phyloP scores from a whole-genome alignment of 2,888 invertebrate genomes.

The Clitarchus hookeri region DNA sequence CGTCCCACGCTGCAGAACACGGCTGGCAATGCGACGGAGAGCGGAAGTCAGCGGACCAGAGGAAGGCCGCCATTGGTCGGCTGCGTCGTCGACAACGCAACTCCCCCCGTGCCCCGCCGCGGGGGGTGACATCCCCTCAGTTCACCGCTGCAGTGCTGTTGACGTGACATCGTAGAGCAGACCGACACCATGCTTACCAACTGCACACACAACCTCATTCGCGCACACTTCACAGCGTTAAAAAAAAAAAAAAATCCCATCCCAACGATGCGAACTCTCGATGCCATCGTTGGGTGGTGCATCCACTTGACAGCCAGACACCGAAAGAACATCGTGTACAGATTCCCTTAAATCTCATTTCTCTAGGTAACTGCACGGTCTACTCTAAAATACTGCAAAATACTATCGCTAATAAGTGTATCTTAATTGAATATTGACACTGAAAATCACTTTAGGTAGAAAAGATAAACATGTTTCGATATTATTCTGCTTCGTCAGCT shows the following conservation, averaged over 20 bases:
- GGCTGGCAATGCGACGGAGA: neutral
- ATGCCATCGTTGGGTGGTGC: conserved; percentile 18
- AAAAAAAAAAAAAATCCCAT: neutral
- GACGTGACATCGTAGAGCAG: neutral
- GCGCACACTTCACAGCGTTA: neutral
- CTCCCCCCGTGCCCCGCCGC: neutral
- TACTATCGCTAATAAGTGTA: conserved; percentile 27
- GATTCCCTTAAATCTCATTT: neutral
- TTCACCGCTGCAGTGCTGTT: neutral
- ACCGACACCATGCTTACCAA: neutral
- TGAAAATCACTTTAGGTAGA: conserved; percentile 40
- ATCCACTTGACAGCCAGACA: conserved; percentile 21
- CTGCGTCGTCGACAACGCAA: neutral
- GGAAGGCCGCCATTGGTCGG: too few species aligned
- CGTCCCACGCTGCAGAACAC: neutral
- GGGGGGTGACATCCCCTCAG: neutral
- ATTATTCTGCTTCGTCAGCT: neutral
- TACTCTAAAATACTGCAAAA: conserved; percentile 22
- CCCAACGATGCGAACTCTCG: conserved; percentile 11
- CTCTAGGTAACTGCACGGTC: conserved; percentile 15
- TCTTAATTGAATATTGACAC: conserved; percentile 39
- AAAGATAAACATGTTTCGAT: conserved; percentile 36
- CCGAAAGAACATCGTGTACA: neutral
- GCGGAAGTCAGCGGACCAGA: too few species aligned
- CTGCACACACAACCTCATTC: neutral